Base-by-base conservation (phyloP, 1,140 invertebrate species). In the Drosophila tani region DNA sequence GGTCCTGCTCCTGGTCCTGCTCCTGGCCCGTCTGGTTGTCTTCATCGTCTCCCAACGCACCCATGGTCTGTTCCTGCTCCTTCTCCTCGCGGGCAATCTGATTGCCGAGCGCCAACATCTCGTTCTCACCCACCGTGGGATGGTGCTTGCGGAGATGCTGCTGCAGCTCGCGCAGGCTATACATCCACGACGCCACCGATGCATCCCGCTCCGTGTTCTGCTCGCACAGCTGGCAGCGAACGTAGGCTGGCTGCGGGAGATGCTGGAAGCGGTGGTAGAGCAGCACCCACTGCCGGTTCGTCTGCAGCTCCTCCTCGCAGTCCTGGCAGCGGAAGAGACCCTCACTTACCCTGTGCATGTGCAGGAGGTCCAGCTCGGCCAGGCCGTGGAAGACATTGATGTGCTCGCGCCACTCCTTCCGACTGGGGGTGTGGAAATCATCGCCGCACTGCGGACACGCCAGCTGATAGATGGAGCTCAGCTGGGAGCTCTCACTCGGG, bases 401-500 rank as follows among this genome's bases (percentile, higher is more conserved):
- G 53, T 92, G 91, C 57, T 92, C 69, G 11, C 82, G 83, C 91
- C 86, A 92, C 2, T 38, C 8, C 6, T 51, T 55, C 21, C 71
- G 76, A 19, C 38, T 81, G 62, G 58, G 51, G 6, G 76, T 83
- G 21, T 58, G 80, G 7, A 92, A 92, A 17, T 75, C 58, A 27
- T 81, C 79, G 5, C 91, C 91, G 51, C 91, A 92, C 29, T 92
- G 87, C 15, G 91, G 91, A 29, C 91, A 92, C 14, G 73, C 49
- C 19, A 92, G 40, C 2, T 70, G 80, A 56, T 78, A 92, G 0
- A 78, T 41, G 9, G 68, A 57, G 32, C 27, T 19, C 32, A n/a
- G 40, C 40, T 40, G 27, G 2, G 32, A 1, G 12, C 19, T 24
- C 6, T 43, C 41, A 0, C 35, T 40, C 2, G 24, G 17, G 3